Conservation (phyloP, 2,888 invertebrate genomes). For the Camponotus fellah region DNA sequence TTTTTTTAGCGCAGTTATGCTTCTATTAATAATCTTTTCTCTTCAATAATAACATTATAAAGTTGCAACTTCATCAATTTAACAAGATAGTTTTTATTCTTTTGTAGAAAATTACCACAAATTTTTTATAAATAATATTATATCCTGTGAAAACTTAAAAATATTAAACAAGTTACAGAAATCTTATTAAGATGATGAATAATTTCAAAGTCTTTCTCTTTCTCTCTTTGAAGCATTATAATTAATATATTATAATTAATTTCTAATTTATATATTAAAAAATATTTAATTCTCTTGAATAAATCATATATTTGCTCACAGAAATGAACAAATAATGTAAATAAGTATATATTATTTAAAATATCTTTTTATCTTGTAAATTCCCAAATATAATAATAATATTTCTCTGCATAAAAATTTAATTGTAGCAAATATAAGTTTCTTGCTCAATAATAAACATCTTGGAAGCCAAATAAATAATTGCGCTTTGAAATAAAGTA, state of each 20-base stretch:
- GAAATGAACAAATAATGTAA: slow-evolving; percentile 39
- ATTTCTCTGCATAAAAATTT: slow-evolving; percentile 11
- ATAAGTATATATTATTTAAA: neutral
- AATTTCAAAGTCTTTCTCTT: neutral
- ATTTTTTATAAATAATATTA: neutral
- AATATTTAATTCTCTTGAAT: neutral
- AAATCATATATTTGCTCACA: neutral
- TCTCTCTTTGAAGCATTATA: slow-evolving; percentile 1
- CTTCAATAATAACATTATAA: neutral
- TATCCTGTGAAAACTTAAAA: neutral
- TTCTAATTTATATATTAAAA: neutral
- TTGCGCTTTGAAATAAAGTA: neutral
- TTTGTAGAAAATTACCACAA: neutral
- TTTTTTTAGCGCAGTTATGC: slow-evolving; percentile 1
- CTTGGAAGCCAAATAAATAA: slow-evolving; percentile 20
- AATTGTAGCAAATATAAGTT: slow-evolving; percentile 3
- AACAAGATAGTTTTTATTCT: neutral
- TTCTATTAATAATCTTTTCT: slow-evolving; percentile 13
- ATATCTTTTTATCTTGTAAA: neutral
- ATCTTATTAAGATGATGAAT: slow-evolving; percentile 22
- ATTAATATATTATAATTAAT: slow-evolving; percentile 10
- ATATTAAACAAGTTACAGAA: neutral
- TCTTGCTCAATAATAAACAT: neutral
- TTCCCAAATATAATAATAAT: no score
- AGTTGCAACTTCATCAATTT: neutral